Evolutionary conservation across 2,113 vertebrate species (phyloP), one percentile per base, ranked within the genome.

Genomic region (Sprattus sprattus): DNA sequence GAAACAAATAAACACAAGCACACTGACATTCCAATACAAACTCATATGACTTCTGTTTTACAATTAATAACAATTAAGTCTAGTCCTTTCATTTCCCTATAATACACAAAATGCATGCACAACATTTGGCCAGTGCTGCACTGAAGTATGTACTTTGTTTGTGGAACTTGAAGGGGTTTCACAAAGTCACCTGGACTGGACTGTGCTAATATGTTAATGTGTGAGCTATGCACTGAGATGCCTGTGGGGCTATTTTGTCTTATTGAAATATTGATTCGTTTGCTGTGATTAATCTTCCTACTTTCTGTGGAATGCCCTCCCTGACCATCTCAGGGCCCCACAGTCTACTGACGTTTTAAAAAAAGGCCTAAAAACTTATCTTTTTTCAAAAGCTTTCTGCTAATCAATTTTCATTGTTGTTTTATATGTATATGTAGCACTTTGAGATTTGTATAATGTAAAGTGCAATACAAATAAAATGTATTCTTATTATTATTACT

Each of bases 191-290:
- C 16, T 82, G 82, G 86, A 44, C 54, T 85, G 85, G 54, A 88
- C 60, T 47, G 83, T 75, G 67, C 83, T 83, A 84, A 88, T n/a
- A 85, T 84, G 87, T 84, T 88, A 90, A 90, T 88, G 89, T 88
- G 89, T 85, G 81, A 84, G 86, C 86, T 85, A 88, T 86, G 84
- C 57, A 85, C 71, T 80, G 84, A 86, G 85, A 86, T 87, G 87
- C 71, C 87, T 88, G 50, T 52, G 82, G 50, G 85, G 84, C 87
- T 87, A 87, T 80, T 88, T 87, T 87, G 87, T 82, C 85, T 20
- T 44, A 86, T 28, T 71, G 64, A 71, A 71, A 71, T 71, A 71
- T 71, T 32, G 64, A 71, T 71, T 25, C 25, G 32, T 25, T 71
- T 32, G 64, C 64, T 32, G 64, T 71, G 64, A 71, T 71, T 71